These are phyloP conservation scores for Tetropium fuscum DNA, from an alignment of 2,888 invertebrate genomes.

Conservation along the genomic window DNA sequence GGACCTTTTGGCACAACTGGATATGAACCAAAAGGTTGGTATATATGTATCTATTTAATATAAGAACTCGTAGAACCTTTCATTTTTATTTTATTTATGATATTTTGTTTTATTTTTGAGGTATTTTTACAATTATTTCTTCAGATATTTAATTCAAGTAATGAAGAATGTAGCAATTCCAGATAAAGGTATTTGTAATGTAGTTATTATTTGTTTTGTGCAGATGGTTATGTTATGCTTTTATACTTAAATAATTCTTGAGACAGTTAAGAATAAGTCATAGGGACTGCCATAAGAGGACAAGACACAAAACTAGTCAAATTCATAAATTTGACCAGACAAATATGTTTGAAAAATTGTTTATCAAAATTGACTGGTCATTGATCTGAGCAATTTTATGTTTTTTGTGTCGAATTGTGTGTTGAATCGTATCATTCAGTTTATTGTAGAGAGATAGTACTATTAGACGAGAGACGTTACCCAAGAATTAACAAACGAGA, in stretches of 20 bases:
- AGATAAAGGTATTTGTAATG: conserved; percentile 34
- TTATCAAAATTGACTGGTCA: too few relatives aligned
- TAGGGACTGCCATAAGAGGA: not conserved
- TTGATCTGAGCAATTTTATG: too few relatives aligned
- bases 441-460: too few relatives aligned
- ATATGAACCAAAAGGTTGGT: conserved; percentile 85
- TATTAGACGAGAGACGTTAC: too few relatives aligned
- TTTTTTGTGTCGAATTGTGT: too few relatives aligned
- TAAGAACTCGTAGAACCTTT: not conserved
- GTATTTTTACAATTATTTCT: conserved; percentile 27
- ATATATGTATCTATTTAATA: not conserved
- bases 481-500: too few relatives aligned
- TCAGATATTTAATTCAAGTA: conserved; percentile 24
- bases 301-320: too few relatives aligned
- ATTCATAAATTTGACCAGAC: too few relatives aligned
- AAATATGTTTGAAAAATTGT: too few relatives aligned
- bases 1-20: conserved; percentile 88
- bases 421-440: too few relatives aligned
- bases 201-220: not conserved
- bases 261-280: not conserved
- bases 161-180: conserved; percentile 36
- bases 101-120: conserved; percentile 26
- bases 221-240: conserved; percentile 3
- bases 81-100: conserved; percentile 8
- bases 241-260: conserved; percentile 4